Percentiles rank a stretch among this genome's conserved stretches.
Conservation (phyloP, 2,797 vertebrate genomes). For the Sitta carolinensis region DNA sequence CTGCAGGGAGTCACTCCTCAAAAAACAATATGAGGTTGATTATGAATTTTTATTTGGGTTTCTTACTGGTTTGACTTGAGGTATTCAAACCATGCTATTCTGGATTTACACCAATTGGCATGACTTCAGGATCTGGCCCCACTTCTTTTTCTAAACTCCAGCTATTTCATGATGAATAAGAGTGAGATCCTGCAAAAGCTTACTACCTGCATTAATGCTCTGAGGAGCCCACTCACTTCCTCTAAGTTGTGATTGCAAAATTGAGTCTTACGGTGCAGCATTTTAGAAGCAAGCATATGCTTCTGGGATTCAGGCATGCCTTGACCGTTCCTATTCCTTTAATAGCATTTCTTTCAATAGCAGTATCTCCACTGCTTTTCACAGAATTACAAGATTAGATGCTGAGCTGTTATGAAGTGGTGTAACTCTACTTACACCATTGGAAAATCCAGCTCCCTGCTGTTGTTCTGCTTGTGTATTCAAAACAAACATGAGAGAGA, state of each 20-base stretch:
- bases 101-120: not conserved
- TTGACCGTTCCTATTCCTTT: not conserved
- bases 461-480: not conserved
- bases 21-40: not conserved
- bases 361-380: not conserved
- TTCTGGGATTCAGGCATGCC: not conserved
- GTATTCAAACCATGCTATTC: not conserved
- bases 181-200: not conserved
- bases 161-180: not conserved
- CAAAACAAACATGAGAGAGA: not conserved
- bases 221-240: slow-evolving; percentile 3
- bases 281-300: not conserved
- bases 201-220: not conserved
- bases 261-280: not conserved
- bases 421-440: not conserved
- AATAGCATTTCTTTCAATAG: not conserved
- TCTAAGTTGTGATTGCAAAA: not conserved
- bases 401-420: not conserved
- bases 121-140: not conserved
- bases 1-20: slow-evolving; percentile 8
- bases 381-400: not conserved
- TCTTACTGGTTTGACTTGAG: not conserved
- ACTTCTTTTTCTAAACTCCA: not conserved
- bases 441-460: not conserved
- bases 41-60: not conserved